A percentile compares a stretch with the other conserved stretches of the same genome.
These are phyloP conservation scores for Caenorhabditis virilis DNA, from an alignment of 2,888 invertebrate genomes.

Conservation along the genomic window DNA sequence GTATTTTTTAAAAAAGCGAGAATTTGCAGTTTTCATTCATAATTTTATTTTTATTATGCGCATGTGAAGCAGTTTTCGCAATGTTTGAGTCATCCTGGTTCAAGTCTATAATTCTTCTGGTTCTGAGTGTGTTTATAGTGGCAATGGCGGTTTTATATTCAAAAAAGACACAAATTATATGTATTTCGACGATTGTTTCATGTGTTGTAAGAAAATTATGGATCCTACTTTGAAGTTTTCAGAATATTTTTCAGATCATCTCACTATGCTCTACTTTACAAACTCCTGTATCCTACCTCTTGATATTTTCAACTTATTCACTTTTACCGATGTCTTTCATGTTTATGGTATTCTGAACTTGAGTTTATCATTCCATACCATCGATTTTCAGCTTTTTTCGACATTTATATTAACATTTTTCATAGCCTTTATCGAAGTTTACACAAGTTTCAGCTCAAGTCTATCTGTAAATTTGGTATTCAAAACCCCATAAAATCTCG, in stretches of 20 bases:
- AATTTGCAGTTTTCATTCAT: slow-evolving; percentile 32
- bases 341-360: slow-evolving; percentile 51
- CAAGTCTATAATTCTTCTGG: slow-evolving; percentile 20
- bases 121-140: slow-evolving; percentile 27
- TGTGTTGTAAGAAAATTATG: slow-evolving; percentile 30
- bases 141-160: slow-evolving; percentile 36
- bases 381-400: slow-evolving; percentile 23
- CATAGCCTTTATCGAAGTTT: slow-evolving; percentile 14
- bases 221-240: not conserved
- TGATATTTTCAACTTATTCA: slow-evolving; percentile 61
- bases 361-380: slow-evolving; percentile 3
- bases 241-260: slow-evolving; percentile 36
- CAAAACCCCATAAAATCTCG: no score
- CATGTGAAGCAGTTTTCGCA: slow-evolving; percentile 22
- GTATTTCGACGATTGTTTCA: slow-evolving; percentile 33
- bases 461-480: no score
- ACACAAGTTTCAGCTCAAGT: no score
- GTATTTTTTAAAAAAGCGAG: not conserved
- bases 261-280: slow-evolving; percentile 41
- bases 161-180: slow-evolving; percentile 37
- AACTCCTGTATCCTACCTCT: slow-evolving; percentile 50
- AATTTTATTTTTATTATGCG: slow-evolving; percentile 25
- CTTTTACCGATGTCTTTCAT: slow-evolving; percentile 61
- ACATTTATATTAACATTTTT: slow-evolving; percentile 23
- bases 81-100: slow-evolving; percentile 15